Conservation (phyloP, 1,140 invertebrate genomes). For the Drosophila subpulchrella region DNA sequence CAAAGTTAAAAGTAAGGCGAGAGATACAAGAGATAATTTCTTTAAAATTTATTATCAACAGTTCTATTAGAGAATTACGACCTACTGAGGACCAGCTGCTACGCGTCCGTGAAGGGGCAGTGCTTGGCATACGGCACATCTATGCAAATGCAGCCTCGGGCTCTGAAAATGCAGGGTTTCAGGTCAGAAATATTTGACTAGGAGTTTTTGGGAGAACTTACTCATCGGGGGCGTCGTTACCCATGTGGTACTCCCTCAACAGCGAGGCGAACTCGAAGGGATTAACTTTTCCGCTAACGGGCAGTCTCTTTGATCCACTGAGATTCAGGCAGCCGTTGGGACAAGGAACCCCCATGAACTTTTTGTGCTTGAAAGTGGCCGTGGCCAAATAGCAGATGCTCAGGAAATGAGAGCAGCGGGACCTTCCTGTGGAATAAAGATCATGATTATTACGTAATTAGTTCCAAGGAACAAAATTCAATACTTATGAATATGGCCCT, state of each 20-base stretch:
- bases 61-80: slow-evolving; percentile 10
- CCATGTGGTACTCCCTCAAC: slow-evolving; percentile 85
- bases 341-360: slow-evolving; percentile 87
- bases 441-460: neutral
- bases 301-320: slow-evolving; percentile 67
- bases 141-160: slow-evolving; percentile 87
- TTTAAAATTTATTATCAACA: slow-evolving; percentile 42
- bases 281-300: slow-evolving; percentile 66
- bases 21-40: neutral
- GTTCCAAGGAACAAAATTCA: neutral
- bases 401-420: slow-evolving; percentile 89
- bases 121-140: slow-evolving; percentile 86
- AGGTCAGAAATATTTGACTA: neutral
- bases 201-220: slow-evolving; percentile 64
- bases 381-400: slow-evolving; percentile 88
- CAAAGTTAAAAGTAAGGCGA: neutral
- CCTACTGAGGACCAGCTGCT: slow-evolving; percentile 22
- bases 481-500: neutral
- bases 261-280: slow-evolving; percentile 84
- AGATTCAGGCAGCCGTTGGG: slow-evolving; percentile 86
- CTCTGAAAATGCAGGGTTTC: slow-evolving; percentile 79
- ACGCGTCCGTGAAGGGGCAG: slow-evolving; percentile 86
- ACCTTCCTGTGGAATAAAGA: slow-evolving; percentile 83
- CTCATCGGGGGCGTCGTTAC: slow-evolving; percentile 87
- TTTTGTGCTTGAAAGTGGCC: slow-evolving; percentile 85